Conservation (phyloP, 2,113 vertebrate genomes). For the Gallinago jamesoni region DNA sequence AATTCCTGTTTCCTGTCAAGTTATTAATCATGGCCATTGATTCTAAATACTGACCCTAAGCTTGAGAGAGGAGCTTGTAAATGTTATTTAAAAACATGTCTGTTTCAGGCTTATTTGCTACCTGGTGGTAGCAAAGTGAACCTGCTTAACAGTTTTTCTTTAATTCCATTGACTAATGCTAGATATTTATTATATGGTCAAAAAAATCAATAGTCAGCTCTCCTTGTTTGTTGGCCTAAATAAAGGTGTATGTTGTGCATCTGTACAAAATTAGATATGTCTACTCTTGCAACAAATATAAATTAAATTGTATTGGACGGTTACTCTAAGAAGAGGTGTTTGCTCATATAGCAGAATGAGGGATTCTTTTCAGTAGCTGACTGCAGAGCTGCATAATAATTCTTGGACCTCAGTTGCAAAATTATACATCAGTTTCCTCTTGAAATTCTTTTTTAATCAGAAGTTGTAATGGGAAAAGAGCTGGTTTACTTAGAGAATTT, state of each 20-base stretch:
- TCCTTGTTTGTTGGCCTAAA: neutral
- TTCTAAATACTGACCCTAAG: neutral
- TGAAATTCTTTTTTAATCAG: neutral
- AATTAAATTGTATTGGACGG: neutral
- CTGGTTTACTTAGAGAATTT: neutral
- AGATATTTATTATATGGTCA: neutral
- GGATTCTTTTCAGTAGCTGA: neutral
- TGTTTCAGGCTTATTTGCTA: neutral
- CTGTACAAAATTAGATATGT: neutral
- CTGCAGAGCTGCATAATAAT: neutral
- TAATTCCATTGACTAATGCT: neutral
- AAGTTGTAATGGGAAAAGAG: neutral
- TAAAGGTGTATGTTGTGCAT: neutral
- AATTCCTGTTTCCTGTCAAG: neutral
- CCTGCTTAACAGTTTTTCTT: neutral
- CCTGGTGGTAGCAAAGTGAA: neutral
- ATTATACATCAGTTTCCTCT: neutral
- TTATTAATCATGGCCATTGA: neutral
- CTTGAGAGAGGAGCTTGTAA: neutral
- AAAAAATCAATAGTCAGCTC: neutral
- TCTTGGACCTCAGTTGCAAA: neutral
- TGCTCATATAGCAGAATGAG: neutral
- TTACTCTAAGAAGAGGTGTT: neutral
- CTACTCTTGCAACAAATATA: neutral
- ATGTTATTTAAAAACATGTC: neutral